Evolutionary conservation across 2,888 invertebrate genomes (phyloP).

Genomic region (Drosophila testacea): DNA sequence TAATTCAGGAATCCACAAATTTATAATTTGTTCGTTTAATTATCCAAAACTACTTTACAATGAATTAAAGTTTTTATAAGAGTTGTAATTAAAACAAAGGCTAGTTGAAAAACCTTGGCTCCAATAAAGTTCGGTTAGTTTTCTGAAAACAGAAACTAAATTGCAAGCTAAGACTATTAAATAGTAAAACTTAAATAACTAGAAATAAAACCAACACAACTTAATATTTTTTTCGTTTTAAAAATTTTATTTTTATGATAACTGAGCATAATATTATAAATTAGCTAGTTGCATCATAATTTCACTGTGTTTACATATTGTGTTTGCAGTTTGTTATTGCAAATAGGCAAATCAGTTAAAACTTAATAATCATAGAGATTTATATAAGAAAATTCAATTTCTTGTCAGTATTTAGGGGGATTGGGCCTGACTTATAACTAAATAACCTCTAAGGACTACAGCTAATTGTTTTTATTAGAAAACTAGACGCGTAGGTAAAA

Average conservation of each 20-base stretch:
- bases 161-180: no score
- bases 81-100: no score
- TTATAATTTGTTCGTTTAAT: no score
- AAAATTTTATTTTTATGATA: slow-evolving; percentile 61
- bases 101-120: no score
- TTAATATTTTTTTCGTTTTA: slow-evolving; percentile 35
- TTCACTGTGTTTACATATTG: slow-evolving; percentile 55
- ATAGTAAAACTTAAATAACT: no score
- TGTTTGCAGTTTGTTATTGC: slow-evolving; percentile 33
- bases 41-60: no score
- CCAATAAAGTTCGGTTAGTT: no score
- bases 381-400: slow-evolving; percentile 25
- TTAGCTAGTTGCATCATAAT: slow-evolving; percentile 60
- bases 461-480: slow-evolving; percentile 53
- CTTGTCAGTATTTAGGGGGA: slow-evolving; percentile 29
- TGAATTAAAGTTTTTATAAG: no score
- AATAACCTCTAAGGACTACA: slow-evolving; percentile 77
- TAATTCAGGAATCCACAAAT: no score
- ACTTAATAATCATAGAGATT: slow-evolving; percentile 68
- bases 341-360: slow-evolving; percentile 58
- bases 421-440: slow-evolving; percentile 66
- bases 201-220: slow-evolving; percentile 6
- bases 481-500: slow-evolving; percentile 65
- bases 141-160: no score
- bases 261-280: slow-evolving; percentile 57